Percentiles rank a stretch among this genome's conserved stretches.
Conservation (phyloP, 2,888 invertebrate genomes). For the Selenia dentaria region DNA sequence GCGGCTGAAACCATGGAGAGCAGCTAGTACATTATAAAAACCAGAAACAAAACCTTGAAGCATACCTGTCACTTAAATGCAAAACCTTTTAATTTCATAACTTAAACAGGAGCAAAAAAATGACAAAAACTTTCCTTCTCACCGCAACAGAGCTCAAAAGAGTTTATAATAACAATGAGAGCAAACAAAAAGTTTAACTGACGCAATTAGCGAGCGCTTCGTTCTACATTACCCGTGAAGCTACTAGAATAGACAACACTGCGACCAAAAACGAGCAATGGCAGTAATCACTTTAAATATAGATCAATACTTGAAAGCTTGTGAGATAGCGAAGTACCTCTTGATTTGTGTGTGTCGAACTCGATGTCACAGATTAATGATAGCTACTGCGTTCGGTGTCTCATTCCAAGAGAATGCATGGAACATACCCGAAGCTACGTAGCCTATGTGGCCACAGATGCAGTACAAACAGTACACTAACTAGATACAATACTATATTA, state of each 20-base stretch:
- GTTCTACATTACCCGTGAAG: slow-evolving; percentile 60
- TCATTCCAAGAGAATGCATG: slow-evolving; percentile 51
- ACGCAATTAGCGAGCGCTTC: slow-evolving; percentile 61
- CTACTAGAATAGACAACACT: slow-evolving; percentile 48
- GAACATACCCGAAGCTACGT: slow-evolving; percentile 44
- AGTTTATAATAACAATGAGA: slow-evolving; percentile 50
- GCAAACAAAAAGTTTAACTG: slow-evolving; percentile 55
- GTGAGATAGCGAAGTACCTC: slow-evolving; percentile 74
- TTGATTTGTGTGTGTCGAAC: slow-evolving; percentile 73
- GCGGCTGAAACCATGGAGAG: too few species aligned
- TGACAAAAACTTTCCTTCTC: slow-evolving; percentile 33
- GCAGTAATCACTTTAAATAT: slow-evolving; percentile 69
- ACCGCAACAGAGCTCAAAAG: slow-evolving; percentile 41
- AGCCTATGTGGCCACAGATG: slow-evolving; percentile 36
- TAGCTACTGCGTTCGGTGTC: slow-evolving; percentile 40
- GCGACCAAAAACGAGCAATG: slow-evolving; percentile 55
- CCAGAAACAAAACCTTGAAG: neutral
- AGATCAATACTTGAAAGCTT: slow-evolving; percentile 57
- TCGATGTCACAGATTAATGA: slow-evolving; percentile 8
- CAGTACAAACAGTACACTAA: neutral
- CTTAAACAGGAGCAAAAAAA: slow-evolving; percentile 29
- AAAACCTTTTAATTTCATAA: slow-evolving; percentile 26
- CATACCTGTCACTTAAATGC: slow-evolving; percentile 12
- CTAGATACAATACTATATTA: neutral
- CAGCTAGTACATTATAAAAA: too few species aligned